Percentiles rank a stretch among this genome's conserved stretches.
Conservation (phyloP, 2,888 invertebrate species). For the Octonoba sinensis region DNA sequence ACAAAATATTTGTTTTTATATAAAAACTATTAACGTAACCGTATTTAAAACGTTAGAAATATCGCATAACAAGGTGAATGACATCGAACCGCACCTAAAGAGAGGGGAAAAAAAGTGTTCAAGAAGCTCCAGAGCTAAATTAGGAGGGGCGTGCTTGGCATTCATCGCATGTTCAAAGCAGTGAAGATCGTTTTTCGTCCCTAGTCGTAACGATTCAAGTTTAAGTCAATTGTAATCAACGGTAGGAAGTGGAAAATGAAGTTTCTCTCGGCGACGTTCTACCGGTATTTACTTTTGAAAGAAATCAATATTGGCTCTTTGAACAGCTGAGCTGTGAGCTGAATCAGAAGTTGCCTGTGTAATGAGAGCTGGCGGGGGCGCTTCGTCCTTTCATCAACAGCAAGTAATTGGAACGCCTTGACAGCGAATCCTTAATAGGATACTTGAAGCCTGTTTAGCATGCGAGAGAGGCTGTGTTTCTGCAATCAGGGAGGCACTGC, state of each 20-base stretch:
- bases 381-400: slow-evolving; percentile 32
- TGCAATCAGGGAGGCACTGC: too few relatives aligned
- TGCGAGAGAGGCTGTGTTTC: not conserved
- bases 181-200: slow-evolving; percentile 36
- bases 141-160: slow-evolving; percentile 4
- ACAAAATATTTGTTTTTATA: too few relatives aligned
- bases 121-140: slow-evolving; percentile 6
- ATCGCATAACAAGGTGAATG: too few relatives aligned
- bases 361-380: slow-evolving; percentile 27
- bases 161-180: slow-evolving; percentile 10
- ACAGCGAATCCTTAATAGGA: slow-evolving; percentile 41
- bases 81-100: too few relatives aligned
- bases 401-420: slow-evolving; percentile 33
- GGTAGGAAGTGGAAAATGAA: slow-evolving; percentile 49
- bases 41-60: too few relatives aligned
- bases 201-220: not conserved
- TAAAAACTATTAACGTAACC: too few relatives aligned
- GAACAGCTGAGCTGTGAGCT: slow-evolving; percentile 20
- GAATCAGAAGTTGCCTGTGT: slow-evolving; percentile 34
- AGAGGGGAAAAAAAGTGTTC: not conserved
- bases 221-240: slow-evolving; percentile 49
- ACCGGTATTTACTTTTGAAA: slow-evolving; percentile 54
- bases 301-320: slow-evolving; percentile 48
- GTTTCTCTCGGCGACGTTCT: slow-evolving; percentile 33
- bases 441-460: slow-evolving; percentile 41